A percentile compares a stretch with the other conserved stretches of the same genome.
phyloP scores from a whole-genome alignment of 2,888 invertebrate genomes.

The Dugesia japonica region DNA sequence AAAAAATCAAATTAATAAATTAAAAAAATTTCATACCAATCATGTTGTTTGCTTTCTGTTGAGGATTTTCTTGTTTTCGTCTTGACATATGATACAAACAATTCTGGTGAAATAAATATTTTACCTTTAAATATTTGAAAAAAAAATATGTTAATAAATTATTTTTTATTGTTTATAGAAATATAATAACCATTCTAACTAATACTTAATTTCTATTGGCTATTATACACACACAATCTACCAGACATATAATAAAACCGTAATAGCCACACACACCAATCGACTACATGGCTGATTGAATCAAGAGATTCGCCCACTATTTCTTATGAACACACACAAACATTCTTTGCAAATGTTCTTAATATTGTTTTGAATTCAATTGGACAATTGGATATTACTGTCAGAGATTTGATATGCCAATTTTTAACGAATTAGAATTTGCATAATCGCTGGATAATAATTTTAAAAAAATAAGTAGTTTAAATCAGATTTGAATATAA shows the following conservation, averaged over 20 bases:
- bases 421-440: background rate
- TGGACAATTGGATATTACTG: background rate
- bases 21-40: background rate
- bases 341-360: background rate
- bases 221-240: background rate
- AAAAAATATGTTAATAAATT: slow-evolving; percentile 8
- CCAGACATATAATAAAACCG: slow-evolving; percentile 13
- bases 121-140: background rate
- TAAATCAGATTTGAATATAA: too few species aligned
- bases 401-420: background rate
- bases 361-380: background rate
- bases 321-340: background rate
- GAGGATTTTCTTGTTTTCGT: slow-evolving; percentile 27
- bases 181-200: slow-evolving; percentile 15
- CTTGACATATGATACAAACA: background rate
- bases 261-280: slow-evolving; percentile 20
- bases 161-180: slow-evolving; percentile 17
- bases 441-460: background rate
- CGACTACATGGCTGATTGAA: slow-evolving; percentile 20
- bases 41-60: slow-evolving; percentile 5
- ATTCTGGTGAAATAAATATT: background rate
- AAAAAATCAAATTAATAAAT: background rate
- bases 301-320: slow-evolving; percentile 9
- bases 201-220: slow-evolving; percentile 11
- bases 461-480: too few species aligned